Conservation (phyloP, 1,140 invertebrate genomes). For the Mycetomoellerius zeteki region DNA sequence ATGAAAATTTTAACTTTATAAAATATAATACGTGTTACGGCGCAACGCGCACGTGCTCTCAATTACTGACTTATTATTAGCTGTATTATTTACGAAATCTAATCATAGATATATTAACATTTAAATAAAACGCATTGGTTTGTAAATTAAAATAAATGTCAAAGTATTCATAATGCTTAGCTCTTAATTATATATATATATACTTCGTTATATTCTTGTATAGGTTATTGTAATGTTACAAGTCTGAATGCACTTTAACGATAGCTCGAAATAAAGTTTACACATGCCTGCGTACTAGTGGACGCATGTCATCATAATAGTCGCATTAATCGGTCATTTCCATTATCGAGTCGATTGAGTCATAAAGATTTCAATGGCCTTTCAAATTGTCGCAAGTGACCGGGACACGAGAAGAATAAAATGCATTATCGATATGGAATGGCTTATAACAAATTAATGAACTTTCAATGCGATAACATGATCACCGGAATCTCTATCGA, state of each 20-base stretch:
- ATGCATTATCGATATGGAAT: slow-evolving; percentile 20
- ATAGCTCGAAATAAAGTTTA: slow-evolving; percentile 18
- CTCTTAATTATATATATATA: too few species aligned
- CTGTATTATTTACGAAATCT: background rate
- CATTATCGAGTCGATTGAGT: slow-evolving; percentile 58
- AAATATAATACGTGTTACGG: background rate
- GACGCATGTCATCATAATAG: slow-evolving; percentile 40
- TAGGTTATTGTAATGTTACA: background rate
- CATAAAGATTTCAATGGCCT: slow-evolving; percentile 70
- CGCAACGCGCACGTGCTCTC: background rate
- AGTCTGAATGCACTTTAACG: background rate
- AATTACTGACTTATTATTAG: background rate
- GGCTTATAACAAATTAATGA: slow-evolving; percentile 50
- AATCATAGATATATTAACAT: background rate
- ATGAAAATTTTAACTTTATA: slow-evolving; percentile 38
- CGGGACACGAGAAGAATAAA: slow-evolving; percentile 44
- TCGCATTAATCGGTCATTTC: slow-evolving; percentile 72
- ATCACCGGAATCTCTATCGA: slow-evolving; percentile 23
- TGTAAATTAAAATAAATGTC: slow-evolving; percentile 14
- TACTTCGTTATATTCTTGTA: background rate
- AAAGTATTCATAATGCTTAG: background rate
- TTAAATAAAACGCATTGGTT: background rate
- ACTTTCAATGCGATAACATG: slow-evolving; percentile 35
- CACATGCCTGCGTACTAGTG: background rate
- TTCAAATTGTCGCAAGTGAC: slow-evolving; percentile 41